Evolutionary conservation across 2,113 vertebrate species (phyloP).

Genomic region (Limanda limanda): DNA sequence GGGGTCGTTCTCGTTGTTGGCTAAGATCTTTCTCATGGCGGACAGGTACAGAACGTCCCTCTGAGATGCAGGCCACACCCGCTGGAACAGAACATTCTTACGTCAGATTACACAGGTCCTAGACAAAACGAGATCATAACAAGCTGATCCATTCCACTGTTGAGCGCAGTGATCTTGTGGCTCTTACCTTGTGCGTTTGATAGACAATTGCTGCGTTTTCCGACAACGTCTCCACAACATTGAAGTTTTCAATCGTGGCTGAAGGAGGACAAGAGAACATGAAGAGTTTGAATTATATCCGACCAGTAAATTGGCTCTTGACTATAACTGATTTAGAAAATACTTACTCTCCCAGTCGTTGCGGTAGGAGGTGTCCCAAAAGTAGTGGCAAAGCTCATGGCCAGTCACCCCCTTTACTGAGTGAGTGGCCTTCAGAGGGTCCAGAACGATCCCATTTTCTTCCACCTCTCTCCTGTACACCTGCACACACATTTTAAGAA

Average conservation of each 20-base stretch:
- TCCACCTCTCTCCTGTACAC: conserved; percentile 98
- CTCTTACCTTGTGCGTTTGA: conserved; percentile 93
- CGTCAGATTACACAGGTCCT: background rate
- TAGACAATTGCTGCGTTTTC: conserved; percentile 93
- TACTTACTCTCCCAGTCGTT: conserved; percentile 98
- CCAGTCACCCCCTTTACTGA: conserved; percentile 96
- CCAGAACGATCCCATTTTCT: conserved; percentile 95
- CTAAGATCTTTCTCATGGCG: conserved; percentile 90
- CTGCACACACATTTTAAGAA: conserved; percentile 68
- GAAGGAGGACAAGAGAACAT: background rate
- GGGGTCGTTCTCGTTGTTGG: conserved; percentile 93
- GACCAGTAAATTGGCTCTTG: background rate
- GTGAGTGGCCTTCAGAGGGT: conserved; percentile 97
- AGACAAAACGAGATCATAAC: background rate
- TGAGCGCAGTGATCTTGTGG: rapidly evolving
- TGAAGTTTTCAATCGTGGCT: conserved; percentile 98
- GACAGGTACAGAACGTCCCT: conserved; percentile 96
- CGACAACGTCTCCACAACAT: conserved; percentile 92
- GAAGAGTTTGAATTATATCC: rapidly evolving
- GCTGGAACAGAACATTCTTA: conserved; percentile 74
- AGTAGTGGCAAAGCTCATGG: conserved; percentile 96
- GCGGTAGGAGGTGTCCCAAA: conserved; percentile 95
- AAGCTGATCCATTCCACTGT: background rate
- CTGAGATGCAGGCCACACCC: conserved; percentile 98
- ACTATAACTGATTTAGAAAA: background rate